Evolutionary conservation across 2,113 vertebrate species (phyloP), one percentile per base, ranked within the genome.

Genomic region (Orthonyx spaldingii): DNA sequence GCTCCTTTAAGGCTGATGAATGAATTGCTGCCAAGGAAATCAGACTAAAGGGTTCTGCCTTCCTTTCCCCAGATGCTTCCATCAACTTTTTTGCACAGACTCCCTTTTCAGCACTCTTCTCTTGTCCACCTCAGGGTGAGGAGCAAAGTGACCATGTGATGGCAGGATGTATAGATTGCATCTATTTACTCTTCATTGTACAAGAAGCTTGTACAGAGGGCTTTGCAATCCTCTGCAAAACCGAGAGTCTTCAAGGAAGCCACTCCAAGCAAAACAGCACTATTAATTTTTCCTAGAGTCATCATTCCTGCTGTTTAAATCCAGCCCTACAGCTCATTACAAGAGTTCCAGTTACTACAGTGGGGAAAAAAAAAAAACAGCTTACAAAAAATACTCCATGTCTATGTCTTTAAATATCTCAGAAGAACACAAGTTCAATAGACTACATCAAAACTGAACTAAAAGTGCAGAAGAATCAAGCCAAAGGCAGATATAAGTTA

Each of bases 351-450:
- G 20, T 47, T 90, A 60, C 66, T 41, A 53, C 27, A 75, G 6
- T 0, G 2, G 5, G 70, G 4, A 0, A 1, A 3, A 13, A 11
- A 20, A 32, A 68, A 64, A 30, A 6, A 0, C 1, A 6, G 13
- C 49, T 55, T 52, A 70, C 19, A 69, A 77, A 74, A 91, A 84
- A 33, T 18, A 63, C 8, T 83, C 16, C 8, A 22, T 15, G 10
- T 50, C 39, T 64, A 28, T 5, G 32, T 87, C 47, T 61, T 81
- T 17, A 44, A 81, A 21, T 53, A 61, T 21, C 46, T 75, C 60
- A 35, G 39, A 74, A n/a, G 23, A 87, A 55, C 26, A 63, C 4
- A 35, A 53, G n/a, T 30, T 65, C 47, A 65, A 77, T 0, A 24
- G 6, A 78, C 50, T 35, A 78, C 30, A 75, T 26, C 30, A 78